Evolutionary conservation across 2,888 invertebrate species (phyloP), one percentile per base, ranked within the genome.

Genomic region (Artemia sinica): DNA sequence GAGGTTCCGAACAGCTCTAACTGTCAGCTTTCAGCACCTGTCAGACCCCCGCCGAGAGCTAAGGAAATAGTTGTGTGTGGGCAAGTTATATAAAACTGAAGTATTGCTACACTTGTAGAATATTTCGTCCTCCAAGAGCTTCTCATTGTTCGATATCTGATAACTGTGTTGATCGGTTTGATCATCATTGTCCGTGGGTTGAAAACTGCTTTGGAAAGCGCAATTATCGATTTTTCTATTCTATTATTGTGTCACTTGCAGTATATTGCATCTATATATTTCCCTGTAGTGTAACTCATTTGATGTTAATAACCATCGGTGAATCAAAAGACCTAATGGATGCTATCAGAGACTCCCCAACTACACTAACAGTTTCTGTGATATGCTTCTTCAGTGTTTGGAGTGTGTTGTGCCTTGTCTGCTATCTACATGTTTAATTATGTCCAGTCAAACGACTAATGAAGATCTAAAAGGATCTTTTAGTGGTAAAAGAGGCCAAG

Each of bases 381-480:
- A 86, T 95, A 74, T 93, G 94, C 81, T 96, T 98, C 83, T 91
- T 98, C 79, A 91, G 92, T 75, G 90, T 97, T 77, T 98, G 98
- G 98, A 96, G 95, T 75, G 92, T 99, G 76, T 84, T 97, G 76
- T 97, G 97, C 71, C 84, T 99, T 75, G 94, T 96, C 74, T 96
- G 96, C 76, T 98, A 98, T 82, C 98, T 81, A 96, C 97, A 68
- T 98, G 97, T 83, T 86, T 99, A 75, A 91, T 94, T 72, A 89
- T 94, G 74, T 91, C 94, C 75, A 94, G 96, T 83, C 94, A 94
- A 83, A 98, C 98, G 73, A 98, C 98, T 74, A 99, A 98, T 81
- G 98, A 99, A 84, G 98, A 99, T 84, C 94, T 97, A 76, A 97
- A 97, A 84, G 97, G 96, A 65, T 91, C 95, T 73, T 98, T 95